Evolutionary conservation across 2,797 vertebrate species (phyloP).

Genomic region (Thamnophis elegans): DNA sequence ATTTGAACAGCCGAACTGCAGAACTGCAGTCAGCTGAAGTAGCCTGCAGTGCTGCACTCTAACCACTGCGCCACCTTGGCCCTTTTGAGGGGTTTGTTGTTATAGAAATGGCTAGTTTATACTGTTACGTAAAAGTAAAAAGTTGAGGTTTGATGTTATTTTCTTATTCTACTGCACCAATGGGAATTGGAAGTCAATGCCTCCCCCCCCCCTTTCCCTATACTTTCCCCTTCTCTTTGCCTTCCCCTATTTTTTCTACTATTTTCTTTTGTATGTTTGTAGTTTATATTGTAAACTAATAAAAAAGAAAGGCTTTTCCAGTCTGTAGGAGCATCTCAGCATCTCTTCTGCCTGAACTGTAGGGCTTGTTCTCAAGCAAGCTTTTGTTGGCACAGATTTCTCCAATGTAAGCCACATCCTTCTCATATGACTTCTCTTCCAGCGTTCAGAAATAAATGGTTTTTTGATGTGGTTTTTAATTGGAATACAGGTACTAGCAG

Average conservation of each 20-base stretch:
- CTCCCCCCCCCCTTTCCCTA: not conserved
- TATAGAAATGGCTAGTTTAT: not conserved
- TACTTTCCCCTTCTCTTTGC: not conserved
- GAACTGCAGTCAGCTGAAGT: no score
- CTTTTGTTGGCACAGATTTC: not conserved
- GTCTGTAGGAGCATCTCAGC: not conserved
- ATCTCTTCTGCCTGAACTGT: not conserved
- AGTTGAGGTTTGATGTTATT: not conserved
- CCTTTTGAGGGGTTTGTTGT: not conserved
- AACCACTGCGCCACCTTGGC: no score
- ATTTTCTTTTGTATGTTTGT: not conserved
- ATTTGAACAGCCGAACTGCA: no score
- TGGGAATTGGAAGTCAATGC: not conserved
- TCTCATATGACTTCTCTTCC: not conserved
- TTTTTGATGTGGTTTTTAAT: constrained; percentile 1
- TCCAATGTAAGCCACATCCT: not conserved
- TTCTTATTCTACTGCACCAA: not conserved
- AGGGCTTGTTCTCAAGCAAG: not conserved
- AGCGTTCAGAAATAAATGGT: not conserved
- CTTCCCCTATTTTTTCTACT: not conserved
- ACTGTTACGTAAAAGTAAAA: not conserved
- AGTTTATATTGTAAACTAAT: not conserved
- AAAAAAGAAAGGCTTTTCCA: not conserved
- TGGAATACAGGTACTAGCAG: not conserved
- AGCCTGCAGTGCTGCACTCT: no score